Evolutionary conservation across 2,797 vertebrate species (phyloP).

Genomic region (Picus viridis): DNA sequence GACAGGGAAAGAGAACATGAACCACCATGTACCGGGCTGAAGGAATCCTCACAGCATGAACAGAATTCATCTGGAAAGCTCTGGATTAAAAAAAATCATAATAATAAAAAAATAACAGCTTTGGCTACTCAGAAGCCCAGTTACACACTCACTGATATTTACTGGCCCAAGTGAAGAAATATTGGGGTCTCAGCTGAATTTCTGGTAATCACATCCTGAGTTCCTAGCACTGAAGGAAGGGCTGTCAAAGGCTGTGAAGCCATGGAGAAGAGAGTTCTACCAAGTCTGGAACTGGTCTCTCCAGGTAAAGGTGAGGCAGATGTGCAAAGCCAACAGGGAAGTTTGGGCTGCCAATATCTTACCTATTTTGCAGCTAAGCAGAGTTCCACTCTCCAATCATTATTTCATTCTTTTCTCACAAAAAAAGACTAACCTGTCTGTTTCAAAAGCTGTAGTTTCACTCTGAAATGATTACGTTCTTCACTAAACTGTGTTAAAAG

Average conservation of each 20-base stretch:
- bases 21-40: fast-evolving
- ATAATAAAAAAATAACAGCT: fast-evolving
- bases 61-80: neutral
- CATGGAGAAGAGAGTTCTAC: neutral
- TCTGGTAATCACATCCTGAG: neutral
- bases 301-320: neutral
- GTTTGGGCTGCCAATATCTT: neutral
- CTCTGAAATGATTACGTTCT: neutral
- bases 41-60: neutral
- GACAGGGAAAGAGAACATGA: neutral
- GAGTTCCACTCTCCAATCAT: neutral
- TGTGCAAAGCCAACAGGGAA: neutral
- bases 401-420: neutral
- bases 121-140: neutral
- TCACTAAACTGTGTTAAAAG: neutral
- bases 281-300: neutral
- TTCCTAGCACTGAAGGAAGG: neutral
- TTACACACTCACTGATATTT: fast-evolving
- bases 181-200: neutral
- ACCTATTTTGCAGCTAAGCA: neutral
- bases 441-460: neutral
- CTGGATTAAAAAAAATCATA: neutral
- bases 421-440: neutral
- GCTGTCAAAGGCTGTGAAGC: neutral
- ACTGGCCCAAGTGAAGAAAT: neutral